Evolutionary conservation across 2,113 vertebrate species (phyloP).

Genomic region (Rhinichthys klamathensis): DNA sequence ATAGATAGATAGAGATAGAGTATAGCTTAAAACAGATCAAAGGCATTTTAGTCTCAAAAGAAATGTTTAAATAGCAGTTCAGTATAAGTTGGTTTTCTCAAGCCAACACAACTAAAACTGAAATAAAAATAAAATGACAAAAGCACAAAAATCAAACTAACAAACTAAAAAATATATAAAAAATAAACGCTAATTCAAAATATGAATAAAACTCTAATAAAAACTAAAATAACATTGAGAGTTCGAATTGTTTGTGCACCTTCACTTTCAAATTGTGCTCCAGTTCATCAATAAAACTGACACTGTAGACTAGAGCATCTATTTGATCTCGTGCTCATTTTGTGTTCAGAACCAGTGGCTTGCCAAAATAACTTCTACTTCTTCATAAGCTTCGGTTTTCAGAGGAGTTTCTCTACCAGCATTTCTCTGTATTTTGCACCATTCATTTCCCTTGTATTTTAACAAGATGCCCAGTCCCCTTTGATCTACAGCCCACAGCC

Average conservation of each 20-base stretch:
- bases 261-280: neutral
- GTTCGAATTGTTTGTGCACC: neutral
- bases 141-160: too few species aligned
- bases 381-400: neutral
- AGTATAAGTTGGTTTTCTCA: too few species aligned
- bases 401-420: neutral
- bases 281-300: neutral
- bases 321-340: neutral
- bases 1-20: too few species aligned
- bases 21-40: too few species aligned
- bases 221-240: neutral
- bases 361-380: neutral
- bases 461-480: neutral
- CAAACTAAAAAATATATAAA: too few species aligned
- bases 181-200: too few species aligned
- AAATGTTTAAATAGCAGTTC: too few species aligned
- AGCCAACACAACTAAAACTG: too few species aligned
- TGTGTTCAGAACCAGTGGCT: neutral
- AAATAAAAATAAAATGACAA: too few species aligned
- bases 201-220: too few species aligned
- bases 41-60: too few species aligned
- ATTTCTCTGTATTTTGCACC: neutral
- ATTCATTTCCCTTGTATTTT: conserved; percentile 2
- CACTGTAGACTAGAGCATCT: neutral
- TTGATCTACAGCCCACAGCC: conserved; percentile 1